Evolutionary conservation across 2,797 vertebrate species (phyloP), one percentile per base, ranked within the genome.

Genomic region (Pangasius mekongensis): DNA sequence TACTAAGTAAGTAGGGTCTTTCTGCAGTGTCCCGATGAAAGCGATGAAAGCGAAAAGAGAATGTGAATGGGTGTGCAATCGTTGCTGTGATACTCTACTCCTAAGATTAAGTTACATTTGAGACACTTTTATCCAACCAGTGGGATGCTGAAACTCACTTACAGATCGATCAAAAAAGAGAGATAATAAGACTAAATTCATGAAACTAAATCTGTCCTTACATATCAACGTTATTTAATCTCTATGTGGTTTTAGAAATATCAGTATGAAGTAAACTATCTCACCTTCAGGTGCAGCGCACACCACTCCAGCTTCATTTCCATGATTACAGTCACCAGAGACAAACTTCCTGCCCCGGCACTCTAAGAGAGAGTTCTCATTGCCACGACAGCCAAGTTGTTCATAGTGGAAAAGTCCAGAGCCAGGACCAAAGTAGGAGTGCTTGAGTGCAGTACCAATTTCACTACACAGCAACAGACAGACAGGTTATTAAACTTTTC

Each of bases 221-320:
- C 56, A 64, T 18, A 47, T n/a, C 36, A 69, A 5, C 3, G 43
- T 54, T 33, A 84, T 69, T 69, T 24, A 36, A 69, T 54, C 47
- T 69, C 10, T 27, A 4, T 36, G 47, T 64, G 81, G 39, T 47
- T 78, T 36, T 52, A 67, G 66, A 81, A 80, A 87, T 71, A 69
- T 69, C 49, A 69, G 8, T 27, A 73, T 60, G 49, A 86, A 82
- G 67, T n/a, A 88, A 87, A 13, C 39, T 58, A 52, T 81, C 92
- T 95, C 92, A 97, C 97, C 97, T 95, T 96, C 95, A 87, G 96
- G 96, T 87, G 94, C 95, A 73, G 94, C 93, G 90, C 97, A 98
- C 85, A 95, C 84, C 1, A 95, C 93, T 81, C 95, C 96, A 14
- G 93, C 92, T 9, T 97, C 96, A 18, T 93, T 94, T 80, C 96